Evolutionary conservation across 2,888 invertebrate genomes (phyloP).

Genomic region (Melinopterus prodromus): DNA sequence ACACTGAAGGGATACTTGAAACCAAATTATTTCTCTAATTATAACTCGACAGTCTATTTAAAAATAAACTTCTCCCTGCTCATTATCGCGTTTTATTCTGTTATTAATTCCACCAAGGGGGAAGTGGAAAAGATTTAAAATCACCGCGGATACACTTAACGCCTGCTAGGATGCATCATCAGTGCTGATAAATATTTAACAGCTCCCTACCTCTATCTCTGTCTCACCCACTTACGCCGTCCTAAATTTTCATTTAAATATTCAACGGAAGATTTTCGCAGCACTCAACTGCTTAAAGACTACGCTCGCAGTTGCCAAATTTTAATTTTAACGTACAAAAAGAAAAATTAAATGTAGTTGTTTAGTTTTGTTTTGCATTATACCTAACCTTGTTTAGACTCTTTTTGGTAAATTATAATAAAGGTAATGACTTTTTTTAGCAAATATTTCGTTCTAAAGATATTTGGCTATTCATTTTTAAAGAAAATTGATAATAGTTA

Average conservation of each 20-base stretch:
- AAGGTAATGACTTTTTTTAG: no score
- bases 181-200: background rate
- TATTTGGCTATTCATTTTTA: no score
- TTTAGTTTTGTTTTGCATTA: background rate
- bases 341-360: background rate
- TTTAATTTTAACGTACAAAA: background rate
- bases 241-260: background rate
- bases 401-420: background rate
- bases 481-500: no score
- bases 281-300: background rate
- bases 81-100: background rate
- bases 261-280: background rate
- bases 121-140: background rate
- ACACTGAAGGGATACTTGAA: no score
- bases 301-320: background rate
- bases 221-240: background rate
- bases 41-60: no score
- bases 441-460: no score
- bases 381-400: no score
- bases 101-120: background rate
- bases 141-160: background rate
- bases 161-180: background rate
- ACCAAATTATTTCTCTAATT: no score
- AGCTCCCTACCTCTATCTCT: background rate
- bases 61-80: background rate